phyloP scores from a whole-genome alignment of 2,797 vertebrate species.

The Sebastes itinus region DNA sequence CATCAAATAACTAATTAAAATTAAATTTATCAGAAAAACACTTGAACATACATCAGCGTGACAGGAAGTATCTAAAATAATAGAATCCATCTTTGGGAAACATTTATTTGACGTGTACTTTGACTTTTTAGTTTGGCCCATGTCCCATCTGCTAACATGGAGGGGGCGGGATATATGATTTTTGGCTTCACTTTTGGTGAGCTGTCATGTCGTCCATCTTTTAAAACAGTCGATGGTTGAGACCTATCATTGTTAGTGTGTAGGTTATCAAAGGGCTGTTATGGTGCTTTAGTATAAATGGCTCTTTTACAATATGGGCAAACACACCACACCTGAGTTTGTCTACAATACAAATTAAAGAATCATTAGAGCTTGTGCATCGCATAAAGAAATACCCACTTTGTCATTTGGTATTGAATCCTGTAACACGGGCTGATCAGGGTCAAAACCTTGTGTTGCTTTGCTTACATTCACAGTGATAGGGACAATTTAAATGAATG shows the following conservation, averaged over 20 bases:
- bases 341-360: neutral
- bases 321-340: neutral
- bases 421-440: neutral
- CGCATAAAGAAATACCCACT: neutral
- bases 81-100: too few species aligned
- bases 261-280: neutral
- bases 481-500: neutral
- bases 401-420: neutral
- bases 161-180: too few species aligned
- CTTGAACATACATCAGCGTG: too few species aligned
- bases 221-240: neutral
- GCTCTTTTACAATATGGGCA: neutral
- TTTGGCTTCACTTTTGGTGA: too few species aligned
- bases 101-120: too few species aligned
- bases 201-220: too few species aligned
- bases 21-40: too few species aligned
- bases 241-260: neutral
- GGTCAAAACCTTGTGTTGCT: neutral
- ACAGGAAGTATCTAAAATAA: too few species aligned
- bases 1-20: too few species aligned
- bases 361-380: constrained; percentile 8
- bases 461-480: neutral
- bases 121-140: too few species aligned
- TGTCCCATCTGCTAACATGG: too few species aligned
- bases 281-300: neutral